Evolutionary conservation across 2,113 vertebrate genomes (phyloP), one percentile per base, ranked within the genome.

Genomic region (Macquaria ambigua): DNA sequence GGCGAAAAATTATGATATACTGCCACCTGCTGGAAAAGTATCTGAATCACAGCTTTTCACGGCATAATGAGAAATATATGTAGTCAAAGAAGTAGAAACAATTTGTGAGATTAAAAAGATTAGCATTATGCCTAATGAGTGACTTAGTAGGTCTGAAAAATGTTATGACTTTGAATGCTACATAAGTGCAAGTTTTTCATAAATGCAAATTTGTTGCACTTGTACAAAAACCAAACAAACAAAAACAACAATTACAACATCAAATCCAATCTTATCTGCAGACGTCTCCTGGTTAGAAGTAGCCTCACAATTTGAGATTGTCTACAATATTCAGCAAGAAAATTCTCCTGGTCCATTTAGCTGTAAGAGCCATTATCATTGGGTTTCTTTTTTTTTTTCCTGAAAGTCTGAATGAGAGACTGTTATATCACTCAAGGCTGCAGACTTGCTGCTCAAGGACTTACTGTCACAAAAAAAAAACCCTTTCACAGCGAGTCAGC

Each of bases 371-470:
- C 18, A 34, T 77, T 81, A 14, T 79, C 25, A 61, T 15, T 25
- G 12, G 4, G 5, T n/a, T 14, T 48, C 12, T 53, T 53, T 76
- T 68, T 41, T 82, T 75, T 53, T 58, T 48, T 9, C 74, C 20
- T 74, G 6, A 77, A 67, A 46, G 73, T 59, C 61, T 79, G 55
- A 88, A 84, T 69, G 66, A 55, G 21, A 87, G 6, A n/a, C 70
- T 84, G 78, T 87, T 91, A 37, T 82, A 77, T 85, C 80, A 75
- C 56, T 83, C 75, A 86, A 86, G 89, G 89, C 67, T 89, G 80
- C 81, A 76, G 83, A 66, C 81, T 83, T 63, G 31, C 61, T 34
- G 78, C 82, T 93, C 84, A 91, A 94, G 90, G 93, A 86, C 91
- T 87, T 18, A 8, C 62, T 79, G 48, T 75, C 55, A 84, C 74